Percentiles rank a stretch among this genome's conserved stretches.
Conservation (phyloP, 2,113 vertebrate genomes). For the Ailuropoda melanoleuca region DNA sequence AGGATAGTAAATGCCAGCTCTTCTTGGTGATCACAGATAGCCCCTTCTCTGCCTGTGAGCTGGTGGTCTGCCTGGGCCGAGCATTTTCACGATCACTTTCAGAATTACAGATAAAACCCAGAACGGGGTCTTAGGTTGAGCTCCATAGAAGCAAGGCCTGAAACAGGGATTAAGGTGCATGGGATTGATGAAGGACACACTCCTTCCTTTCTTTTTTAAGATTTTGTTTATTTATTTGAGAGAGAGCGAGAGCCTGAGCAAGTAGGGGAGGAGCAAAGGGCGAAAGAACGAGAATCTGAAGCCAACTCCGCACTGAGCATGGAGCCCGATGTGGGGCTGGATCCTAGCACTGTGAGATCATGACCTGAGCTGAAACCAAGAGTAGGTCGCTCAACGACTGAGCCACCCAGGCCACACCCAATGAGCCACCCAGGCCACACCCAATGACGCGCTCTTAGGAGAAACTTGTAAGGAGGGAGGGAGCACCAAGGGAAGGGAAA, state of each 20-base stretch:
- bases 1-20: slow-evolving; percentile 1
- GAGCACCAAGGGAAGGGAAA: neutral
- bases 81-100: slow-evolving; percentile 42
- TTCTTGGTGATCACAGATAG: neutral
- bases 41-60: neutral
- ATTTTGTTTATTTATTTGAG: neutral
- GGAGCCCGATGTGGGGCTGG: neutral
- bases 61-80: neutral
- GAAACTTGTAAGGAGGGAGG: neutral
- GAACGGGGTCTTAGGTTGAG: neutral
- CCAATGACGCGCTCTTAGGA: neutral
- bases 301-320: neutral
- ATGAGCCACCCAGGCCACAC: neutral
- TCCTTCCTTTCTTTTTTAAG: neutral
- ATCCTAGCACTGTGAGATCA: neutral
- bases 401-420: neutral
- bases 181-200: neutral
- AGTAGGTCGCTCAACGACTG: neutral
- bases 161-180: neutral
- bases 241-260: neutral
- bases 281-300: neutral
- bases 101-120: slow-evolving; percentile 27
- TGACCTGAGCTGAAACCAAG: neutral
- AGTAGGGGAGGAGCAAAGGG: neutral
- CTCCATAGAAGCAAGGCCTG: neutral